Conservation (phyloP, 2,888 invertebrate species). For the Hedya salicella region DNA sequence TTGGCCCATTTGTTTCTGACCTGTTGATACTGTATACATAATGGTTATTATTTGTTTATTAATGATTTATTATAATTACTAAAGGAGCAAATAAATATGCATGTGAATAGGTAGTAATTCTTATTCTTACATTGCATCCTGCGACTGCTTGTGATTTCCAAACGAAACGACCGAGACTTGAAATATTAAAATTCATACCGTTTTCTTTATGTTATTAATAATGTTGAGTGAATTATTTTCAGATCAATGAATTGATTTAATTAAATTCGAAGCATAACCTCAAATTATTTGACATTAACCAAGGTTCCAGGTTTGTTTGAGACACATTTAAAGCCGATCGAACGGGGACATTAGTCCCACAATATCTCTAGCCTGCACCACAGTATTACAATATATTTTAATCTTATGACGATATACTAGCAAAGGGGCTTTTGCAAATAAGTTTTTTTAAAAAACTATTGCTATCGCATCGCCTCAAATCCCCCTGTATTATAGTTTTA, state of each 20-base stretch:
- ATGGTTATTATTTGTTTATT: neutral
- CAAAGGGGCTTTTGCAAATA: too few species aligned
- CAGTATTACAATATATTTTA: too few species aligned
- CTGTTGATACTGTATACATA: slow-evolving; percentile 86
- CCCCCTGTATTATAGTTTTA: too few species aligned
- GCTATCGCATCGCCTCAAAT: too few species aligned
- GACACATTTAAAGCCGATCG: too few species aligned
- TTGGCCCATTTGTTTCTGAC: slow-evolving; percentile 91
- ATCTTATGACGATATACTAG: too few species aligned
- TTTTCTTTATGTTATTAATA: neutral
- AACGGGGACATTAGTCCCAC: too few species aligned
- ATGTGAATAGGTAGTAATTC: neutral
- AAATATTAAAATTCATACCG: slow-evolving; percentile 70
- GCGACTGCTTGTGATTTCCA: slow-evolving; percentile 72
- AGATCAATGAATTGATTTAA: too few species aligned
- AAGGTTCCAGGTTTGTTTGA: too few species aligned
- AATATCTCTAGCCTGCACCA: too few species aligned
- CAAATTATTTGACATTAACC: neutral
- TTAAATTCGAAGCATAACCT: neutral
- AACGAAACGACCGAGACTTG: slow-evolving; percentile 65
- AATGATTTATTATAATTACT: neutral
- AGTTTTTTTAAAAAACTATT: too few species aligned
- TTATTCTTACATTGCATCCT: slow-evolving; percentile 68
- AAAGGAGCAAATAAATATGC: neutral
- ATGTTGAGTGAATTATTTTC: too few species aligned